Percentiles rank a stretch among this genome's conserved stretches.
Conservation (phyloP, 2,113 vertebrate species). For the Gyps fulvus region DNA sequence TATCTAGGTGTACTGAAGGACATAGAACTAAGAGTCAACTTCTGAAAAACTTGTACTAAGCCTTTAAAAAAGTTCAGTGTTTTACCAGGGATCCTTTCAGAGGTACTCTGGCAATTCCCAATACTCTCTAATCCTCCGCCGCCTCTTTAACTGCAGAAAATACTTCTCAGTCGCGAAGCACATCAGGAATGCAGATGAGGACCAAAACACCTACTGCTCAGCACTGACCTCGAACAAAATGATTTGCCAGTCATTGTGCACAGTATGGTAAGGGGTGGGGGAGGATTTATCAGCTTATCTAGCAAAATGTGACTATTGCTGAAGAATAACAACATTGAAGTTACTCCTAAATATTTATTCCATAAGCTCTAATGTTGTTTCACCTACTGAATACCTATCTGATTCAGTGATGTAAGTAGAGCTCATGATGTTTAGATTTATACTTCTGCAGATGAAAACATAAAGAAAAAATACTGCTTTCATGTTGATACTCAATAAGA, state of each 20-base stretch:
- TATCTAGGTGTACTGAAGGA: neutral
- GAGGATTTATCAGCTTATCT: neutral
- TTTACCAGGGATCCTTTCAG: neutral
- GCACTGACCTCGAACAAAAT: neutral
- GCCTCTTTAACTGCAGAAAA: neutral
- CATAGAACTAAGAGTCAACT: neutral
- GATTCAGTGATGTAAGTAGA: neutral
- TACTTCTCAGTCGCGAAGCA: neutral
- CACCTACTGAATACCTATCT: neutral
- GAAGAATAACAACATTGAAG: neutral
- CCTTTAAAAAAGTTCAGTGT: neutral
- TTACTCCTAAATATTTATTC: neutral
- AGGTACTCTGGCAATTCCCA: neutral
- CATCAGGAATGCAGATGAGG: neutral
- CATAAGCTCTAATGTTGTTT: neutral
- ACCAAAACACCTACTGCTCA: neutral
- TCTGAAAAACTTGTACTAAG: neutral
- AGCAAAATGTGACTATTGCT: neutral
- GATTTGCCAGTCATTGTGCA: neutral
- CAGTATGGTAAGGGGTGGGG: neutral
- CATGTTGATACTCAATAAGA: conserved; percentile 1
- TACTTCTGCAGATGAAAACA: neutral
- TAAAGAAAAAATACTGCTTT: conserved; percentile 1
- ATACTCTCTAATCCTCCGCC: neutral
- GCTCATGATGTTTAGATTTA: neutral